A percentile compares a stretch with the other conserved stretches of the same genome.
These are phyloP conservation scores for Thaumetopoea pityocampa DNA, from an alignment of 1,140 invertebrate species.

Conservation along the genomic window DNA sequence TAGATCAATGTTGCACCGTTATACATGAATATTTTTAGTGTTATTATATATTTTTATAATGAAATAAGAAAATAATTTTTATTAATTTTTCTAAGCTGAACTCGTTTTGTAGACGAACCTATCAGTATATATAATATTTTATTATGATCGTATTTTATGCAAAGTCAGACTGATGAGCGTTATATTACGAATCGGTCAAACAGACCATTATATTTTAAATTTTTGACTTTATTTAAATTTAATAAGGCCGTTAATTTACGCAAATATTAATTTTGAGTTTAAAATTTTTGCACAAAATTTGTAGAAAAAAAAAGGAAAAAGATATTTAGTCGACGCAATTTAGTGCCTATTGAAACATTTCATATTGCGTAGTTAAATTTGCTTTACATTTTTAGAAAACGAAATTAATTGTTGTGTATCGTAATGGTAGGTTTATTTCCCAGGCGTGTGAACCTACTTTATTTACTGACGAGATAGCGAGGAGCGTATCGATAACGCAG, in stretches of 20 bases:
- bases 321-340: slow-evolving; percentile 8
- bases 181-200: slow-evolving; percentile 4
- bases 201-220: slow-evolving; percentile 10
- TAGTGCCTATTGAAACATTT: slow-evolving; percentile 18
- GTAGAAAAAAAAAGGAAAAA: slow-evolving; percentile 5
- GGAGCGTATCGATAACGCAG: too few relatives aligned
- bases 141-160: slow-evolving; percentile 11
- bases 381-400: slow-evolving; percentile 12
- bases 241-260: slow-evolving; percentile 5
- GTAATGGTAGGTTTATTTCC: too few relatives aligned
- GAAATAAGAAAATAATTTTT: slow-evolving; percentile 36
- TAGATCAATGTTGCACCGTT: slow-evolving; percentile 49
- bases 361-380: slow-evolving; percentile 13
- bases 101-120: slow-evolving; percentile 29
- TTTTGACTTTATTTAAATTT: slow-evolving; percentile 6
- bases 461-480: too few relatives aligned
- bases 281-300: slow-evolving; percentile 1
- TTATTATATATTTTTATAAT: slow-evolving; percentile 65
- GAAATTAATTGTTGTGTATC: slow-evolving; percentile 5
- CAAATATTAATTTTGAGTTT: slow-evolving; percentile 12
- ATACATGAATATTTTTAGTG: slow-evolving; percentile 47
- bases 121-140: slow-evolving; percentile 35
- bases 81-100: slow-evolving; percentile 35
- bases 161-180: slow-evolving; percentile 16
- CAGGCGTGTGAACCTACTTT: too few relatives aligned